Percentiles rank a stretch among this genome's conserved stretches.
Conservation (phyloP, 1,140 invertebrate species). For the Drosophila neocordata region DNA sequence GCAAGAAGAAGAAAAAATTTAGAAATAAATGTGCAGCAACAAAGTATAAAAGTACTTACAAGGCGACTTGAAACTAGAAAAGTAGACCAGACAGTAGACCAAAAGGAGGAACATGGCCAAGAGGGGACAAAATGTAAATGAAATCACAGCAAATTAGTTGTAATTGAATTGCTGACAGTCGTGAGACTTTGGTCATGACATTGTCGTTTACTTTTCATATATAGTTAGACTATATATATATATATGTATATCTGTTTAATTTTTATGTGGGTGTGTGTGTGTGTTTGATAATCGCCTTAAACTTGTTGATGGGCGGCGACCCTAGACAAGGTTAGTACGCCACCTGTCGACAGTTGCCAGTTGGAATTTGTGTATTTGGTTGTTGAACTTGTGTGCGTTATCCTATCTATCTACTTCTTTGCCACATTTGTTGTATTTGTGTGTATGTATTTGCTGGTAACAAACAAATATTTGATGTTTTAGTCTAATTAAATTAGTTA, state of each 20-base stretch:
- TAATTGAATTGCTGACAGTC: slow-evolving; percentile 71
- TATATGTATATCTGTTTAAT: neutral
- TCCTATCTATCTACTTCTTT: too few relatives aligned
- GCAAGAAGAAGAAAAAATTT: neutral
- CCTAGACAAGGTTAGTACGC: slow-evolving; percentile 33
- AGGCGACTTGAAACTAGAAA: neutral
- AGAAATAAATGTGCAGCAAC: slow-evolving; percentile 29
- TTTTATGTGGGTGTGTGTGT: slow-evolving; percentile 7
- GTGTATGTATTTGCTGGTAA: slow-evolving; percentile 32
- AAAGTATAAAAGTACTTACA: slow-evolving; percentile 23
- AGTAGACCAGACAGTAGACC: slow-evolving; percentile 13
- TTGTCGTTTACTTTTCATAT: slow-evolving; percentile 30
- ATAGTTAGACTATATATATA: neutral
- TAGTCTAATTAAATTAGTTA: slow-evolving; percentile 82
- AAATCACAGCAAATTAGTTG: slow-evolving; percentile 75
- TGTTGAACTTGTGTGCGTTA: neutral
- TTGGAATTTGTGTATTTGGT: neutral
- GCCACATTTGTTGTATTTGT: neutral
- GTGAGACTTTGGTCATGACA: neutral
- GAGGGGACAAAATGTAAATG: slow-evolving; percentile 46
- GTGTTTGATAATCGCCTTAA: slow-evolving; percentile 68
- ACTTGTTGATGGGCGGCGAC: slow-evolving; percentile 64
- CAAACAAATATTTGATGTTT: slow-evolving; percentile 81
- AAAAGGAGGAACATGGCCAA: slow-evolving; percentile 19
- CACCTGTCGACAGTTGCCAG: slow-evolving; percentile 1